These are phyloP conservation scores for Apis mellifera DNA, from an alignment of 1,140 invertebrate species.

Conservation along the genomic window Amel_HAv3.1 CM009944.2:8952001-8952500, in stretches of 20 bases:
- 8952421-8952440: conserved; percentile 26
- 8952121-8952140: conserved; percentile 92
- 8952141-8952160: conserved; percentile 92
- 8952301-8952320: not conserved
- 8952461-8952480: conserved; percentile 62
- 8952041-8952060: conserved; percentile 90
- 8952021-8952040: conserved; percentile 93
- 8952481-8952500: conserved; percentile 64
- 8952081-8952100: conserved; percentile 96
- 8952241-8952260: conserved; percentile 87
- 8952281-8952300: too few species aligned
- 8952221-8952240: conserved; percentile 90
- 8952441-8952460: conserved; percentile 8
- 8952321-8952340: too few species aligned
- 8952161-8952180: conserved; percentile 91
- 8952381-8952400: conserved; percentile 48
- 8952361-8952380: conserved; percentile 32
- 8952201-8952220: conserved; percentile 93
- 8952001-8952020: conserved; percentile 33
- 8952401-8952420: conserved; percentile 64
- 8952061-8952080: conserved; percentile 91
- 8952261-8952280: too few species aligned
- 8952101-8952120: conserved; percentile 96
- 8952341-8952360: too few species aligned
- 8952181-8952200: conserved; percentile 88